Conservation (phyloP, 2,888 invertebrate genomes). For the Trachelus iudaicus region DNA sequence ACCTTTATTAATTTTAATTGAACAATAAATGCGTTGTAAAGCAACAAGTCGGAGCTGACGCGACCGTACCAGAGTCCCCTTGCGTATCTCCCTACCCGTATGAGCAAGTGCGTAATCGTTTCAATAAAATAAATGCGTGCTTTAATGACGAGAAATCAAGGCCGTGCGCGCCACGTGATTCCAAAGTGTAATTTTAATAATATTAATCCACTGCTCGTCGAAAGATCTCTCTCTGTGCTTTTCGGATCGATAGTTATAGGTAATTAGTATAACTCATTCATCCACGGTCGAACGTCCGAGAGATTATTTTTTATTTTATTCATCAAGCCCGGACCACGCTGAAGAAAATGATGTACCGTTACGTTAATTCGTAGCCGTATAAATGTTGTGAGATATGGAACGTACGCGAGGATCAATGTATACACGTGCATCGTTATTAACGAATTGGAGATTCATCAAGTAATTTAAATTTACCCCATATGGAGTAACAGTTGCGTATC, state of each 20-base stretch:
- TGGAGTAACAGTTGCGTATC: background rate
- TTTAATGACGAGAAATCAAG: constrained; percentile 35
- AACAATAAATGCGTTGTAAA: background rate
- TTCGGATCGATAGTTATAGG: constrained; percentile 44
- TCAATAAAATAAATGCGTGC: background rate
- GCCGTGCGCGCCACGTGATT: constrained; percentile 13
- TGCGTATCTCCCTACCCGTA: background rate
- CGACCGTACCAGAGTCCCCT: background rate
- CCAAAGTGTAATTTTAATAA: background rate
- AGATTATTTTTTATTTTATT: background rate
- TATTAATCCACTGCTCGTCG: background rate
- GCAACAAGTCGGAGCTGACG: background rate
- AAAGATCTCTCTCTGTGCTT: background rate
- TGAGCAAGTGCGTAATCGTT: background rate
- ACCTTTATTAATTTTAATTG: background rate
- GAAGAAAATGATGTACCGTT: background rate
- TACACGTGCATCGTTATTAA: background rate
- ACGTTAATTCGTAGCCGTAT: background rate
- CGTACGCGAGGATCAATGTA: background rate
- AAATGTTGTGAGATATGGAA: background rate
- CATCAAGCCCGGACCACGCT: background rate
- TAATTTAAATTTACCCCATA: background rate
- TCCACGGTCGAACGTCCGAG: background rate
- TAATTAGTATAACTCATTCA: constrained; percentile 43
- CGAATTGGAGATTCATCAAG: background rate